These are phyloP conservation scores for Oryzias celebensis DNA, from an alignment of 2,113 vertebrate genomes.

Conservation along the genomic window DNA sequence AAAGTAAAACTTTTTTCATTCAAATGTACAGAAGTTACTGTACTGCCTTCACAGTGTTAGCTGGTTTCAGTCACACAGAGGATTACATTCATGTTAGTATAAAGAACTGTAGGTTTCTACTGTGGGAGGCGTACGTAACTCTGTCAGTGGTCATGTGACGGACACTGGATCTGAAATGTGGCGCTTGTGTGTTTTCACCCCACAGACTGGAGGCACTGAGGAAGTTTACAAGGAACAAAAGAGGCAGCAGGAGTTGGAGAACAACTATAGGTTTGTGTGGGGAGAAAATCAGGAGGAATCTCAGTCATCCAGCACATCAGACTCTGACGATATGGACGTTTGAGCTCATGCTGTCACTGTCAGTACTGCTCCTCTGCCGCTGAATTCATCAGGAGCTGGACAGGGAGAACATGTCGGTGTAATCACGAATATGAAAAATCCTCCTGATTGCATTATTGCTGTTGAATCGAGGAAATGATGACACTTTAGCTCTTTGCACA, in stretches of 20 bases:
- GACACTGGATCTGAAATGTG: background rate
- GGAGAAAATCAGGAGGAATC: slow-evolving; percentile 81
- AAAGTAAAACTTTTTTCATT: background rate
- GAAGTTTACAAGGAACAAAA: slow-evolving; percentile 89
- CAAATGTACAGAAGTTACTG: no score
- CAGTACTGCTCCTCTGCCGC: slow-evolving; percentile 6
- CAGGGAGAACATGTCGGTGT: slow-evolving; percentile 19
- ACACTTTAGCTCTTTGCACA: slow-evolving; percentile 46
- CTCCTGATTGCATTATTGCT: slow-evolving; percentile 32
- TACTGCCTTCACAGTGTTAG: no score
- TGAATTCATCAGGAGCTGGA: slow-evolving; percentile 50
- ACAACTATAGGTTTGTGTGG: slow-evolving; percentile 91
- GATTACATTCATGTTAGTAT: no score
- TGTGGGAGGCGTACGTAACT: no score
- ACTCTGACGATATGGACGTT: slow-evolving; percentile 87
- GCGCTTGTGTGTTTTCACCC: background rate
- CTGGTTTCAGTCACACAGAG: no score
- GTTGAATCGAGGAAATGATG: slow-evolving; percentile 36
- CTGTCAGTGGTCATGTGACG: background rate
- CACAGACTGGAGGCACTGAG: slow-evolving; percentile 87
- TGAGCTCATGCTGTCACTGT: slow-evolving; percentile 59
- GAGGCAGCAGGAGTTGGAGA: slow-evolving; percentile 87
- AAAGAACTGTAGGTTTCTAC: no score
- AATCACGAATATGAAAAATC: slow-evolving; percentile 16
- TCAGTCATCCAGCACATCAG: slow-evolving; percentile 73